Conservation (phyloP, 2,888 invertebrate genomes). For the Microctonus aethiopoides region DNA sequence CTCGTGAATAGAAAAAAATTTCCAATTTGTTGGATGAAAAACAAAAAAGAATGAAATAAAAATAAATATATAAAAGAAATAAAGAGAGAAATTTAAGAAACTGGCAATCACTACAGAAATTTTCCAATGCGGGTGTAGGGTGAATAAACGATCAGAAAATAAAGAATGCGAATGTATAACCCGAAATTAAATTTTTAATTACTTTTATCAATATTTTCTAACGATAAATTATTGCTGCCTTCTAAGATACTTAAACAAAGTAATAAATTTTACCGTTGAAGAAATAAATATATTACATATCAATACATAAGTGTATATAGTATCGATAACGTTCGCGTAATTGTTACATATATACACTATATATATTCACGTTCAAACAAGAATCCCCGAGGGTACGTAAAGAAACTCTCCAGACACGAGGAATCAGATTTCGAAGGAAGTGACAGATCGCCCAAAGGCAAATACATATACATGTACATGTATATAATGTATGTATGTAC, state of each 20-base stretch:
- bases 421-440: slow-evolving; percentile 21
- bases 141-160: too few species aligned
- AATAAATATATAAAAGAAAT: neutral
- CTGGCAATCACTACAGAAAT: too few species aligned
- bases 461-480: neutral
- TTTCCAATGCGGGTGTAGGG: too few species aligned
- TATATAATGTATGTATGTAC: too few species aligned
- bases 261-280: too few species aligned
- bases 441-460: slow-evolving; percentile 22
- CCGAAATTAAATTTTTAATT: too few species aligned
- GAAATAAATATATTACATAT: neutral
- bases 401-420: slow-evolving; percentile 9
- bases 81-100: too few species aligned
- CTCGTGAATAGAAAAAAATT: neutral
- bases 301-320: neutral
- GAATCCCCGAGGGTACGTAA: neutral
- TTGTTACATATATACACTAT: neutral
- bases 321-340: slow-evolving; percentile 12
- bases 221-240: too few species aligned
- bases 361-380: neutral
- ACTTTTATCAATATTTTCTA: too few species aligned
- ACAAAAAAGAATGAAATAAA: neutral
- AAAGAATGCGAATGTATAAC: too few species aligned
- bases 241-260: too few species aligned
- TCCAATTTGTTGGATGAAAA: neutral